phyloP scores from a whole-genome alignment of 1,140 invertebrate species.

The Campoletis sonorensis region DNA sequence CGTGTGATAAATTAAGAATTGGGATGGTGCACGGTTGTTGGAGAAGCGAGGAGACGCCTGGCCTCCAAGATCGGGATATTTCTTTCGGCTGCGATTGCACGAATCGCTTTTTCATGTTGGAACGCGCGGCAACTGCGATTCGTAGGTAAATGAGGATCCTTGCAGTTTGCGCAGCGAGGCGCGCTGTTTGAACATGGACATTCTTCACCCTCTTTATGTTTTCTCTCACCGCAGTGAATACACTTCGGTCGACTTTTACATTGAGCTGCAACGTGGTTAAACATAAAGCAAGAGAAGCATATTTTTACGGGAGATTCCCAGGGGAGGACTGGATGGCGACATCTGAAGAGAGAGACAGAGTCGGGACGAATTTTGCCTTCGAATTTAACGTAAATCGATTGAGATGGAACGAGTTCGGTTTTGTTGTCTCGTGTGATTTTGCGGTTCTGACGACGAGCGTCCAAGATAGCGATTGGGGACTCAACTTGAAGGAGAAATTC shows the following conservation, averaged over 20 bases:
- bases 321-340: neutral
- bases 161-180: too few species aligned
- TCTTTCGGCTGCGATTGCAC: too few species aligned
- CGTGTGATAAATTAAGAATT: too few species aligned
- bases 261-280: constrained; percentile 2
- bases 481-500: constrained; percentile 1
- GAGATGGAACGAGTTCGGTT: neutral
- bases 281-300: constrained; percentile 8
- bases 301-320: constrained; percentile 17
- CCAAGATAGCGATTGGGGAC: neutral
- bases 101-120: too few species aligned
- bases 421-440: neutral
- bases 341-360: neutral
- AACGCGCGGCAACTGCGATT: too few species aligned
- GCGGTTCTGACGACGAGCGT: neutral
- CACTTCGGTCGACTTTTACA: constrained; percentile 7
- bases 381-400: neutral
- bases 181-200: neutral
- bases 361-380: neutral
- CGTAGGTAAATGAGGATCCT: too few species aligned
- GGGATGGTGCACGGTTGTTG: too few species aligned
- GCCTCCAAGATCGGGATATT: too few species aligned
- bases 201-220: neutral
- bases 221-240: neutral
- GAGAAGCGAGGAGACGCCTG: too few species aligned